Evolutionary conservation across 2,888 invertebrate species (phyloP).

Genomic region (Stratiomys singularior): DNA sequence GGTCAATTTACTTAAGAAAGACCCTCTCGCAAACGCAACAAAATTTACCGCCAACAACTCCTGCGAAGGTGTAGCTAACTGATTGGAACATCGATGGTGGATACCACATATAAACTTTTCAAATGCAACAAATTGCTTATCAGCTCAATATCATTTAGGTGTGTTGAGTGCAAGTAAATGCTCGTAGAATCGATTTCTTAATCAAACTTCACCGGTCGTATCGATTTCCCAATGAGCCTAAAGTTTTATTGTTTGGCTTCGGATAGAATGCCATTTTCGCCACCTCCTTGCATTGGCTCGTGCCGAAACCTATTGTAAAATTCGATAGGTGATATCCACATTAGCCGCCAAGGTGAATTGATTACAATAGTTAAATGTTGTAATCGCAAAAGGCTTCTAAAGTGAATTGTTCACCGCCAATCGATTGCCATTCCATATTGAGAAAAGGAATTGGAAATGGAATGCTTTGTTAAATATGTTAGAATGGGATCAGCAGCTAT

Average conservation of each 20-base stretch:
- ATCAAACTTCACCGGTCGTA: neutral
- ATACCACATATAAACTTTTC: slow-evolving; percentile 1
- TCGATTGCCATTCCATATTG: neutral
- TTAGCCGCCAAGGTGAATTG: slow-evolving; percentile 4
- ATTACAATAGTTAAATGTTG: neutral
- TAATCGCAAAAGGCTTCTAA: neutral
- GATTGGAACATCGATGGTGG: neutral
- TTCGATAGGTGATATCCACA: slow-evolving; percentile 11
- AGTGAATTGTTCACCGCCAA: neutral
- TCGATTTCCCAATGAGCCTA: slow-evolving; percentile 21
- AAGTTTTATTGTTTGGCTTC: slow-evolving; percentile 22
- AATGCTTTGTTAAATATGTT: neutral
- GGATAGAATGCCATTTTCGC: slow-evolving; percentile 5
- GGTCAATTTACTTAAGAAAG: no score
- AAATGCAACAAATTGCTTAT: slow-evolving; percentile 28
- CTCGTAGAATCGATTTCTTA: slow-evolving; percentile 28
- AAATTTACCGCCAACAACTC: no score
- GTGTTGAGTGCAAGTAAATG: neutral
- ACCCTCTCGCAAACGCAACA: no score
- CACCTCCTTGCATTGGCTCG: slow-evolving; percentile 22
- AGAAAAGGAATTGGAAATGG: neutral
- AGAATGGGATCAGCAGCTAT: no score
- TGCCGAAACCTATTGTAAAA: slow-evolving; percentile 30
- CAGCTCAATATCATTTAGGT: slow-evolving; percentile 20
- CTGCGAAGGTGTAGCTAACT: neutral